Conservation (phyloP, 2,113 vertebrate genomes). For the Romanogobio albipinnatus region DNA sequence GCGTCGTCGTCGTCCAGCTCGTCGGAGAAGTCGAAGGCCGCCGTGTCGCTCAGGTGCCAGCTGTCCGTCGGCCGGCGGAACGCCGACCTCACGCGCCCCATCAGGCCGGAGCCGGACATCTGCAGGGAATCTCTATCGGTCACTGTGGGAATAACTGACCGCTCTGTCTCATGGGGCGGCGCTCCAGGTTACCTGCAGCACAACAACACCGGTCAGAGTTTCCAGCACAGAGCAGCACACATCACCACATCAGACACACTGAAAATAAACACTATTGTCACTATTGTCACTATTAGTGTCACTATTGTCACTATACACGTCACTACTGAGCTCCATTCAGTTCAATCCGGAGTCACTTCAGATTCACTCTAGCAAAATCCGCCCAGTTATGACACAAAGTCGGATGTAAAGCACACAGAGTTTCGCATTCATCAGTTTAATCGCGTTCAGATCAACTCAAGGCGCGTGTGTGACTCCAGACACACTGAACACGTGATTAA, state of each 20-base stretch:
- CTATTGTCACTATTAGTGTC: too few species aligned
- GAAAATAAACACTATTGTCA: too few species aligned
- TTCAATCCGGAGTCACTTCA: too few species aligned
- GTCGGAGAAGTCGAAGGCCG: constrained; percentile 86
- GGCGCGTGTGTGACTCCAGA: not conserved
- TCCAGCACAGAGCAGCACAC: not conserved
- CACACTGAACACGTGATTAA: not conserved
- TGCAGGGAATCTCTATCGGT: not conserved
- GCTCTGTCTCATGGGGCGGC: not conserved
- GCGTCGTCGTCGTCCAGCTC: constrained; percentile 79
- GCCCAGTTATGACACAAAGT: too few species aligned
- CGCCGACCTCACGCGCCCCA: constrained; percentile 80
- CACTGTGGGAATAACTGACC: not conserved
- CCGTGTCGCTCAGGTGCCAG: constrained; percentile 84
- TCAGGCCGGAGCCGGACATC: constrained; percentile 82
- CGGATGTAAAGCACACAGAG: too few species aligned
- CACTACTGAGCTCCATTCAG: too few species aligned
- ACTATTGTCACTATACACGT: too few species aligned
- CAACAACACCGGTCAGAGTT: not conserved
- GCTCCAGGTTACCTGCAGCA: not conserved
- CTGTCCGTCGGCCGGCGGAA: constrained; percentile 73
- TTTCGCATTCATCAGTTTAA: too few species aligned
- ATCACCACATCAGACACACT: too few species aligned
- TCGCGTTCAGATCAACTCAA: not conserved
- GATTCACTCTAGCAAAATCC: too few species aligned